phyloP scores from a whole-genome alignment of 2,113 vertebrate genomes.

The Pachycephala philippinensis region DNA sequence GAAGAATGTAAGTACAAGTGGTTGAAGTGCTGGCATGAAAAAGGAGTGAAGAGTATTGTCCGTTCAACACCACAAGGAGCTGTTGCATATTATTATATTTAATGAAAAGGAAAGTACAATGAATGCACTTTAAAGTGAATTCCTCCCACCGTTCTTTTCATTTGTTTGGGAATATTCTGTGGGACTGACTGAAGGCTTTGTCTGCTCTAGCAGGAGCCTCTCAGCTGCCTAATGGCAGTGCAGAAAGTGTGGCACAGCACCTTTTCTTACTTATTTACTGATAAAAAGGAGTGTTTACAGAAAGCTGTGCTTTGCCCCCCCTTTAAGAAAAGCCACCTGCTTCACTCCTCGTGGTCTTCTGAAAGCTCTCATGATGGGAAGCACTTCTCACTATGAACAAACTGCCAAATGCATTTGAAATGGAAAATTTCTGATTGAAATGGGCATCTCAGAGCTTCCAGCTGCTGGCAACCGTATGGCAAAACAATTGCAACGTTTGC shows the following conservation, averaged over 20 bases:
- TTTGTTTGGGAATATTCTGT: conserved; percentile 19
- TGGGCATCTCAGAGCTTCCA: neutral
- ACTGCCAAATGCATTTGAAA: conserved; percentile 6
- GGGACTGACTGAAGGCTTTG: conserved; percentile 11
- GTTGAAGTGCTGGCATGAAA: neutral
- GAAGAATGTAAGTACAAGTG: neutral
- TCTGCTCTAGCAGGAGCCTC: conserved; percentile 12
- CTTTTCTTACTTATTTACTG: neutral
- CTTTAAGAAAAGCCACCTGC: neutral
- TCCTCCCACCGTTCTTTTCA: conserved; percentile 54
- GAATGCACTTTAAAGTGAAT: conserved; percentile 10
- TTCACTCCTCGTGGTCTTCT: neutral
- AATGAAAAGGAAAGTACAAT: neutral
- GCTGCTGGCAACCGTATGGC: neutral
- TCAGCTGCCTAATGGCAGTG: neutral
- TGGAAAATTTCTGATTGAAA: conserved; percentile 21
- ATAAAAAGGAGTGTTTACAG: neutral
- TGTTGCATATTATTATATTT: conserved; percentile 8
- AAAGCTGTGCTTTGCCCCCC: neutral
- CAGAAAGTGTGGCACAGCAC: neutral
- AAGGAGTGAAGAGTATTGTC: conserved; percentile 10
- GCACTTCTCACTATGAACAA: neutral
- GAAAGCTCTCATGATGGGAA: neutral
- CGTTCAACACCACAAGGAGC: neutral
- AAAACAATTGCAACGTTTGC: neutral